These are phyloP conservation scores for Thalassoma bifasciatum DNA, from an alignment of 2,113 vertebrate genomes.

Conservation along the genomic window DNA sequence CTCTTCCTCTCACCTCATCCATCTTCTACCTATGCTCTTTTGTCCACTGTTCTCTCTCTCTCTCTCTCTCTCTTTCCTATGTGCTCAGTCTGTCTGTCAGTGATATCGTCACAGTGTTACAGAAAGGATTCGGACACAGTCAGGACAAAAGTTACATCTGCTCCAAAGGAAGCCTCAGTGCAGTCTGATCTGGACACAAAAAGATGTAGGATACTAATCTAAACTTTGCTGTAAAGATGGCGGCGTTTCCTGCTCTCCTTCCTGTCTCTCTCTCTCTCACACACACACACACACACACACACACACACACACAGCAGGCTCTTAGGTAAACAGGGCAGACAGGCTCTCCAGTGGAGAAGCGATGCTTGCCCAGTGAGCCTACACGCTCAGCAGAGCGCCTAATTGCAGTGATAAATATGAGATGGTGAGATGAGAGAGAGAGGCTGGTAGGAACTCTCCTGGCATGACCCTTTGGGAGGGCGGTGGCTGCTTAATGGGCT, in stretches of 20 bases:
- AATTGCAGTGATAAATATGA: slow-evolving; percentile 77
- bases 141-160: slow-evolving; percentile 47
- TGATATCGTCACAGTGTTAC: slow-evolving; percentile 38
- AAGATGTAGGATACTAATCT: slow-evolving; percentile 30
- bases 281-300: neutral
- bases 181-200: slow-evolving; percentile 47
- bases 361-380: slow-evolving; percentile 50
- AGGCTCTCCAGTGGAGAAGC: slow-evolving; percentile 46
- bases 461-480: slow-evolving; percentile 35
- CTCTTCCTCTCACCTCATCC: slow-evolving; percentile 46
- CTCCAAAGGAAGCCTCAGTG: slow-evolving; percentile 24
- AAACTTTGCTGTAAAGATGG: slow-evolving; percentile 32
- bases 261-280: slow-evolving; percentile 1
- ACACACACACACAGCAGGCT: slow-evolving; percentile 35
- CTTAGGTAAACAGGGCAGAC: slow-evolving; percentile 54
- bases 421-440: slow-evolving; percentile 39
- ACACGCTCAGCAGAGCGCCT: slow-evolving; percentile 68
- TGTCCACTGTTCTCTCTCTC: slow-evolving; percentile 8
- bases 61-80: slow-evolving; percentile 4
- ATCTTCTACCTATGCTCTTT: slow-evolving; percentile 39
- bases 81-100: slow-evolving; percentile 49
- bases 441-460: slow-evolving; percentile 26
- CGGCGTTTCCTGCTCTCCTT: neutral
- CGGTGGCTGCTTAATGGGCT: slow-evolving; percentile 30
- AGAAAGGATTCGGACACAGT: slow-evolving; percentile 27